Percentiles rank a stretch among this genome's conserved stretches.
phyloP scores from a whole-genome alignment of 2,113 vertebrate species.

The Lethenteron reissneri region DNA sequence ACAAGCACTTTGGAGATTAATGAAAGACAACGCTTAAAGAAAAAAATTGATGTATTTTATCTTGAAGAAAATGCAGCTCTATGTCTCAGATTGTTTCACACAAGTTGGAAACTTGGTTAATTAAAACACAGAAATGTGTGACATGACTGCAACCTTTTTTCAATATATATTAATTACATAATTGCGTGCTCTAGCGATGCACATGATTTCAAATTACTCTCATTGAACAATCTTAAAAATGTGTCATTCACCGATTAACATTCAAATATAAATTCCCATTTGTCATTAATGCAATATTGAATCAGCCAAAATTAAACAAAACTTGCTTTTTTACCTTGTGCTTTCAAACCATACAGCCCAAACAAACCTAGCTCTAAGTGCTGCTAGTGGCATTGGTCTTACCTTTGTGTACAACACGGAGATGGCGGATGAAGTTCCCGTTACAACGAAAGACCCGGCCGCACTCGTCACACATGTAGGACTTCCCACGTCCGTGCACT shows the following conservation, averaged over 20 bases:
- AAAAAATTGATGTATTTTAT: not conserved
- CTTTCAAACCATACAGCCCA: not conserved
- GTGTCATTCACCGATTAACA: not conserved
- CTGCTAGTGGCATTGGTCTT: not conserved
- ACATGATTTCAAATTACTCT: too few relatives aligned
- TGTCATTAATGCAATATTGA: not conserved
- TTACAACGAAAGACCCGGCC: not conserved
- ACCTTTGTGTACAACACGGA: not conserved
- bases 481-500: not conserved
- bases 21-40: not conserved
- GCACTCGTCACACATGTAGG: conserved; percentile 7
- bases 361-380: not conserved
- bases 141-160: too few relatives aligned
- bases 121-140: not conserved
- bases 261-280: not conserved
- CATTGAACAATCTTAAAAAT: too few relatives aligned
- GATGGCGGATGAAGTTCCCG: conserved; percentile 1
- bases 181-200: too few relatives aligned
- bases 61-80: not conserved
- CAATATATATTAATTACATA: too few relatives aligned
- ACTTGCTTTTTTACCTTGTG: not conserved
- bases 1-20: not conserved
- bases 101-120: not conserved
- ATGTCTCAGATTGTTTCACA: not conserved
- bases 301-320: not conserved